Evolutionary conservation across 2,888 invertebrate genomes (phyloP).

Genomic region (Drosophila atripex): DNA sequence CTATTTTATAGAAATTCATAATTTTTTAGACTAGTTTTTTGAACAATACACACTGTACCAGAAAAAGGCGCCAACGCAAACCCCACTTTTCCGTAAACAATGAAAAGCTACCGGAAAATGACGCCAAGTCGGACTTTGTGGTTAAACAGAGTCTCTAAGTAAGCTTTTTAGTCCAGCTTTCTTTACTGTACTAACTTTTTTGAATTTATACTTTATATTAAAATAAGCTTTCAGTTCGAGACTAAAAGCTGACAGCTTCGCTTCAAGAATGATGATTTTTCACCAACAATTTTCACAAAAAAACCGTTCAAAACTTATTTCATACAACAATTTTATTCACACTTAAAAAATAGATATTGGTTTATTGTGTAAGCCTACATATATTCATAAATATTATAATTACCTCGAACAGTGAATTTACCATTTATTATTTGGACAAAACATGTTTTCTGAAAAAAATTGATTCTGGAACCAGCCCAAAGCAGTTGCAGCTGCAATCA

Average conservation of each 20-base stretch:
- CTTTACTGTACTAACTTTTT: neutral
- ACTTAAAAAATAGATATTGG: too few relatives aligned
- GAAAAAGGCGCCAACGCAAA: constrained; percentile 61
- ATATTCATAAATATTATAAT: constrained; percentile 9
- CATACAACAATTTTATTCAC: too few relatives aligned
- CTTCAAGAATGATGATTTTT: neutral
- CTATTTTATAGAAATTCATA: too few relatives aligned
- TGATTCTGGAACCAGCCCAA: constrained; percentile 25
- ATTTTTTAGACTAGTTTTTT: neutral
- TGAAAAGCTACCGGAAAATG: constrained; percentile 47
- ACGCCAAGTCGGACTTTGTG: constrained; percentile 50
- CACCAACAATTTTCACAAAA: too few relatives aligned
- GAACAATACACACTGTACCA: constrained; percentile 4
- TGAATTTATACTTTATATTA: too few relatives aligned
- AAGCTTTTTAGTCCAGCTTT: constrained; percentile 9
- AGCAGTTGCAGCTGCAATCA: neutral
- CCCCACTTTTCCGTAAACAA: constrained; percentile 55
- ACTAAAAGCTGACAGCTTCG: constrained; percentile 10
- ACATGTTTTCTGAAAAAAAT: constrained; percentile 18
- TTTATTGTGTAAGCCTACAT: neutral
- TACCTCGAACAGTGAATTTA: neutral
- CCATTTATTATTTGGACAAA: constrained; percentile 1
- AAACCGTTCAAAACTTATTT: too few relatives aligned
- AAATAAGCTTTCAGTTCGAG: constrained; percentile 1
- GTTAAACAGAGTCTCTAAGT: neutral